Base-by-base conservation (phyloP, 2,797 vertebrate species). In the Mionectes olivaceus region DNA sequence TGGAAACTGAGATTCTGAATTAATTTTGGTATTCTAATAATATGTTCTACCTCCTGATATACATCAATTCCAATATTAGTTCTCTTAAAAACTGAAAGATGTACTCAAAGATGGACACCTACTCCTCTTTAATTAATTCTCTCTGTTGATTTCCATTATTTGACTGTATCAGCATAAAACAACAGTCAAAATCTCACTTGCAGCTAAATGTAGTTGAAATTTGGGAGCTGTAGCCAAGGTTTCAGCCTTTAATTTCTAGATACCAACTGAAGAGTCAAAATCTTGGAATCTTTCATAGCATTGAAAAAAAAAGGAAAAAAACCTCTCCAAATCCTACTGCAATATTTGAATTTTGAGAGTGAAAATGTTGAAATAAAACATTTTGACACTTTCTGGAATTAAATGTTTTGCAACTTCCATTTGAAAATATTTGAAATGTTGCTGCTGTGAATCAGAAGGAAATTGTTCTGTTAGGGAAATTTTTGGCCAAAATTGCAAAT, bases 361-460 rank as follows among this genome's bases (percentile, higher is more conserved):
- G 80, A 85, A 91, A 80, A 67, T 68, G 50, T 85, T 94, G 79
- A 93, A 95, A 87, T 79, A 83, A 93, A 95, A 94, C 81, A 87
- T 93, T 95, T 90, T 94, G 88, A 90, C 90, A 89, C 74, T 90
- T 87, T 23, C 50, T 90, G 23, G 39, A 93, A 87, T 90, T 79
- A 68, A 80, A 93, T 90, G 49, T 85, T 95, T 95, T 94, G 41
- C 80, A 86, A 85, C 28, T 89, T 80, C 35, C 60, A 35, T 70
- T 87, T 90, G 37, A 90, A 95, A 93, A 87, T 93, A 90, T 89
- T 91, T 59, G 7, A 94, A 95, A 84, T 87, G 52, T 82, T 95
- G 30, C 68, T 92, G 32, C 56, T 79, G 27, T 91, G 90, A 96
- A 87, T 93, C 92, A 90, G 91, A 90, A 89, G 21, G 84, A 92